Conservation (phyloP, 2,797 vertebrate species). For the Pteronotus mesoamericanus region DNA sequence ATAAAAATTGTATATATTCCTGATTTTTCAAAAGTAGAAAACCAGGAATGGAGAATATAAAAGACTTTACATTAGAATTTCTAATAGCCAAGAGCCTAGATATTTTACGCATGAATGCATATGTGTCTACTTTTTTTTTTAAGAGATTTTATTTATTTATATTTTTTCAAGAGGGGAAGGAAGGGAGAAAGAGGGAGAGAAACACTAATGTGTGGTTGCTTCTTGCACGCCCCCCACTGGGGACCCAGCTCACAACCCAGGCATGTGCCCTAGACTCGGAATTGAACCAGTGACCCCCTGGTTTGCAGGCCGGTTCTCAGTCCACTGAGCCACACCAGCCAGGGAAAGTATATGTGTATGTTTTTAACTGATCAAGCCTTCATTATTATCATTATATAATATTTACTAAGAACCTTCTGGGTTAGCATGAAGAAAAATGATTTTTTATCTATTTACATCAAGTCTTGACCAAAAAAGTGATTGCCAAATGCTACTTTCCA, state of each 20-base stretch:
- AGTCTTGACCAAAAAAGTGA: conserved; percentile 21
- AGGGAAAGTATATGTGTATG: not conserved
- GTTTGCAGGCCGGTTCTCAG: too few relatives aligned
- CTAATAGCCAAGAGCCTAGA: not conserved
- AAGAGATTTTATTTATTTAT: too few relatives aligned
- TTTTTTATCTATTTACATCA: conserved; percentile 18
- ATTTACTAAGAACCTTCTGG: conserved; percentile 26
- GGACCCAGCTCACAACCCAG: too few relatives aligned
- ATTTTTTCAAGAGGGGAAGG: too few relatives aligned
- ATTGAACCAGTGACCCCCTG: too few relatives aligned
- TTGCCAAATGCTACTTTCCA: not conserved
- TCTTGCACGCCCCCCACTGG: too few relatives aligned
- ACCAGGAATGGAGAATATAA: not conserved
- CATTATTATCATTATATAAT: not conserved
- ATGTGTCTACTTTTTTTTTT: not conserved
- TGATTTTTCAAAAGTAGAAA: conserved; percentile 41
- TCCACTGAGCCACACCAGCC: too few relatives aligned
- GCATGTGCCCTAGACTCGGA: too few relatives aligned
- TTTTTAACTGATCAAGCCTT: conserved; percentile 26
- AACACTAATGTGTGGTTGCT: too few relatives aligned
- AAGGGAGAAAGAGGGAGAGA: too few relatives aligned
- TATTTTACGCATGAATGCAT: not conserved
- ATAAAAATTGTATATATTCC: not conserved
- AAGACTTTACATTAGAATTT: conserved; percentile 25
- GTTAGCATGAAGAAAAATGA: not conserved